Evolutionary conservation across 2,888 invertebrate species (phyloP).

Genomic region (Rhyacophila evoluta): DNA sequence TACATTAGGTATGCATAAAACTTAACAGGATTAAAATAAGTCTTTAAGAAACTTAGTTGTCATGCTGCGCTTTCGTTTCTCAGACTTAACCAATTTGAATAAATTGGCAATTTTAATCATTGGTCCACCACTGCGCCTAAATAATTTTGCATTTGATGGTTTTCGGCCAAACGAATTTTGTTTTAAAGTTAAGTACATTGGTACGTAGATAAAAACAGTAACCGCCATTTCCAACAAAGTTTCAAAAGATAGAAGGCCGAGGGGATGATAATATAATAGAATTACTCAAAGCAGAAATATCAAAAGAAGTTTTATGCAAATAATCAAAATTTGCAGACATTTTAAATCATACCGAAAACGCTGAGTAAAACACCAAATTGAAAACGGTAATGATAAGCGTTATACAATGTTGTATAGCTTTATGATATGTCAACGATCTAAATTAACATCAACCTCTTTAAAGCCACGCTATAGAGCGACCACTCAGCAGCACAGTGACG

Average conservation of each 20-base stretch:
- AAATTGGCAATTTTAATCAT: slow-evolving; percentile 24
- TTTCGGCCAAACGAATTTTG: background rate
- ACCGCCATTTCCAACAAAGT: background rate
- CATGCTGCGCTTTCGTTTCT: slow-evolving; percentile 17
- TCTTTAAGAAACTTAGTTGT: slow-evolving; percentile 18
- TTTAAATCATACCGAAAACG: no score
- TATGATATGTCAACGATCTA: no score
- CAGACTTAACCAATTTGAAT: slow-evolving; percentile 22
- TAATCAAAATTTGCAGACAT: no score
- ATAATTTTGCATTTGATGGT: slow-evolving; percentile 12
- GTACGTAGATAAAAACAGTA: background rate
- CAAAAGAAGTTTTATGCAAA: no score
- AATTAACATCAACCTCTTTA: no score
- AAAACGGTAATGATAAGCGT: no score
- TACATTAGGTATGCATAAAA: slow-evolving; percentile 24
- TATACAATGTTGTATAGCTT: no score
- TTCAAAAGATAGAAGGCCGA: background rate
- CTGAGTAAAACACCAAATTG: no score
- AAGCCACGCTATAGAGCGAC: no score
- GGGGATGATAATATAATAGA: background rate
- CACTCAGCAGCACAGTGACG: no score
- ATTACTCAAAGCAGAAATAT: background rate
- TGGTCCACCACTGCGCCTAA: slow-evolving; percentile 1
- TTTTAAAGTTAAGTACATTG: background rate
- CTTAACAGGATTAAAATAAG: slow-evolving; percentile 24